A percentile compares a stretch with the other conserved stretches of the same genome.
phyloP scores from a whole-genome alignment of 2,888 invertebrate species.

The Heterodera filipjevi region DNA sequence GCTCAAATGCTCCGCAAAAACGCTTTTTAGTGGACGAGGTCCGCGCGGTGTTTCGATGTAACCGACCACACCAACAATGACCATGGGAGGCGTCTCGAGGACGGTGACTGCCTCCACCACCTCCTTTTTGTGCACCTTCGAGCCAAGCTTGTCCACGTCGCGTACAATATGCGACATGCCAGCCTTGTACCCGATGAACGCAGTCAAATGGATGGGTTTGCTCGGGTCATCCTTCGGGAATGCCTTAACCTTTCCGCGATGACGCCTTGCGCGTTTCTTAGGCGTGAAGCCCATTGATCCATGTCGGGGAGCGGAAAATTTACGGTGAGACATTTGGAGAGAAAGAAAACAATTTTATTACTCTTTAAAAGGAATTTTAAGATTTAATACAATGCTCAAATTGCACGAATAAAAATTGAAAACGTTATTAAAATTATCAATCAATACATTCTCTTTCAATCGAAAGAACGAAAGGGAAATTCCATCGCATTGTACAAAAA shows the following conservation, averaged over 20 bases:
- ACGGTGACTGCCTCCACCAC: conserved; percentile 98
- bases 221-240: conserved; percentile 96
- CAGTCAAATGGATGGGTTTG: conserved; percentile 90
- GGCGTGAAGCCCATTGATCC: conserved; percentile 99
- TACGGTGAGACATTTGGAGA: conserved; percentile 83
- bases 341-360: neutral
- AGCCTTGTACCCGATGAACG: conserved; percentile 97
- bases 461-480: too few relatives aligned
- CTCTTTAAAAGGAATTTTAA: conserved; percentile 9
- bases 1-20: conserved; percentile 98
- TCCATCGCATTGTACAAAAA: too few relatives aligned
- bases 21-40: conserved; percentile 87
- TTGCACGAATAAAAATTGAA: too few relatives aligned
- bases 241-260: conserved; percentile 98
- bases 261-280: conserved; percentile 91
- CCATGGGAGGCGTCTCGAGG: conserved; percentile 96
- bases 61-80: conserved; percentile 90
- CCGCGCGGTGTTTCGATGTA: conserved; percentile 99
- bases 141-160: conserved; percentile 74
- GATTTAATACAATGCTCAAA: too few relatives aligned
- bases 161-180: conserved; percentile 99
- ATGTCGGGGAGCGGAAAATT: conserved; percentile 99
- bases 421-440: too few relatives aligned
- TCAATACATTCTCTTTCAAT: too few relatives aligned
- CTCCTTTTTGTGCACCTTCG: conserved; percentile 99